Evolutionary conservation across 1,140 invertebrate species (phyloP).

Genomic region (Lordiphosa mommai): DNA sequence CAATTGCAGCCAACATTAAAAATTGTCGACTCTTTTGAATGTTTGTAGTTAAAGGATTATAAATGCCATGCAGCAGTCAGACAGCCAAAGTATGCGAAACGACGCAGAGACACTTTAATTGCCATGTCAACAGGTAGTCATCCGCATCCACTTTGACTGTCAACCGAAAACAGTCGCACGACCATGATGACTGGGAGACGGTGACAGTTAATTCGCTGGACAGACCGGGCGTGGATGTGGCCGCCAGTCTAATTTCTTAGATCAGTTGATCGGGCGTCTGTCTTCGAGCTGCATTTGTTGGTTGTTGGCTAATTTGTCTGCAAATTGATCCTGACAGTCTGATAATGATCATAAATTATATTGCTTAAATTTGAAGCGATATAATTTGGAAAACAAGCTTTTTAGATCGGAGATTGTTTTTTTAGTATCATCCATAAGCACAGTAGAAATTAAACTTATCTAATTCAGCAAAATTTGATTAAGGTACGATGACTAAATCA

Average conservation of each 20-base stretch:
- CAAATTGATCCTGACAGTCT: background rate
- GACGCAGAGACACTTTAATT: constrained; percentile 36
- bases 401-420: no score
- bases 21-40: constrained; percentile 1
- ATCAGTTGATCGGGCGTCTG: constrained; percentile 8
- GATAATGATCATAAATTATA: background rate
- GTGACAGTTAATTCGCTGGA: constrained; percentile 35
- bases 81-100: background rate
- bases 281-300: background rate
- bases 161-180: constrained; percentile 11
- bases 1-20: no score
- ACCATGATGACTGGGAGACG: background rate
- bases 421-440: no score
- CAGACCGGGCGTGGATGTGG: constrained; percentile 7
- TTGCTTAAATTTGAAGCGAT: no score
- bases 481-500: no score
- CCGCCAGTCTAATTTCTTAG: no score
- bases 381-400: no score
- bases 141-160: constrained; percentile 18
- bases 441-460: no score
- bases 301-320: no score
- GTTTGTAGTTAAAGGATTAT: constrained; percentile 14
- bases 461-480: no score
- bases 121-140: constrained; percentile 26
- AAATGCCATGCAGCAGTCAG: background rate